These are phyloP conservation scores for Furcifer pardalis DNA, from an alignment of 2,797 vertebrate species.

Conservation along the genomic window DNA sequence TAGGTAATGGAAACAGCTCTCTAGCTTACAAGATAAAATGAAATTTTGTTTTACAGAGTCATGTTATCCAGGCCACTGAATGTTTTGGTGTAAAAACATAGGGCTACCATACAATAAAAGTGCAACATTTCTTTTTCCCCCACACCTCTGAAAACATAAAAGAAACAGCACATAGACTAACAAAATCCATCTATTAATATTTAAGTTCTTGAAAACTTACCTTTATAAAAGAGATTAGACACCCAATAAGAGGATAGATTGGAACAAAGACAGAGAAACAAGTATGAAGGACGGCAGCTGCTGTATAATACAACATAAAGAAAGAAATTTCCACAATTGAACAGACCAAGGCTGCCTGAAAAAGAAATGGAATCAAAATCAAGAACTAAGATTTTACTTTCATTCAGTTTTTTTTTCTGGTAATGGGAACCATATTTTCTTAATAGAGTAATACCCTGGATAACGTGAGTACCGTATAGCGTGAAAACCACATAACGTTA, in stretches of 20 bases:
- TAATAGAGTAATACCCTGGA: too few relatives aligned
- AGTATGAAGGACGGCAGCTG: slow-evolving; percentile 71
- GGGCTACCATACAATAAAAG: not conserved
- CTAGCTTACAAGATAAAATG: not conserved
- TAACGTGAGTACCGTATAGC: too few relatives aligned
- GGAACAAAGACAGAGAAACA: slow-evolving; percentile 77
- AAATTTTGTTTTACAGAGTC: not conserved
- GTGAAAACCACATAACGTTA: too few relatives aligned
- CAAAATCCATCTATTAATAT: not conserved
- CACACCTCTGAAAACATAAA: not conserved
- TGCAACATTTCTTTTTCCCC: not conserved
- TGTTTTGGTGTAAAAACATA: too few relatives aligned
- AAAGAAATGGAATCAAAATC: not conserved
- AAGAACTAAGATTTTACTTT: not conserved
- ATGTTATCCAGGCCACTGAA: too few relatives aligned
- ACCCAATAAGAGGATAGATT: slow-evolving; percentile 80
- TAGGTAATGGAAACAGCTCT: not conserved
- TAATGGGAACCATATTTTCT: not conserved
- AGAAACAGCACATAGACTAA: not conserved
- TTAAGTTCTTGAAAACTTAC: slow-evolving; percentile 55
- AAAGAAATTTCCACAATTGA: slow-evolving; percentile 74
- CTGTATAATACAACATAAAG: slow-evolving; percentile 70
- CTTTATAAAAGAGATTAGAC: slow-evolving; percentile 80
- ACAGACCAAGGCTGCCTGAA: slow-evolving; percentile 75
- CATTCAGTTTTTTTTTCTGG: not conserved